phyloP scores from a whole-genome alignment of 2,113 vertebrate species.

The Pao palembangensis region DNA sequence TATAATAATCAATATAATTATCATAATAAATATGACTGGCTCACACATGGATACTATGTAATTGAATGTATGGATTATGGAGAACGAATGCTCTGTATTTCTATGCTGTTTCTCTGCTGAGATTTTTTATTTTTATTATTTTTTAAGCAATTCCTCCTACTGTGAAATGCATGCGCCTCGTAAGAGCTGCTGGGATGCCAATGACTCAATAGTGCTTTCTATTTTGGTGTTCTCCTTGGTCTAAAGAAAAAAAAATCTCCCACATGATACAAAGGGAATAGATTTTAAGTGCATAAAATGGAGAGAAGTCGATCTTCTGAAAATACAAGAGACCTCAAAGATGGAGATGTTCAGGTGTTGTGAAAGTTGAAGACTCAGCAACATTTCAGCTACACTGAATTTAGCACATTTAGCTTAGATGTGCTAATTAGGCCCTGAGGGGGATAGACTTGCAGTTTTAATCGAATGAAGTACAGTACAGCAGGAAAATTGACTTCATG shows the following conservation, averaged over 20 bases:
- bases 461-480: too few species aligned
- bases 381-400: slow-evolving; percentile 11
- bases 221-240: slow-evolving; percentile 49
- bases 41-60: too few species aligned
- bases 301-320: not conserved
- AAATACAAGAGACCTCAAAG: not conserved
- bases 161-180: slow-evolving; percentile 46
- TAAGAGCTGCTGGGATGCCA: slow-evolving; percentile 50
- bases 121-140: not conserved
- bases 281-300: slow-evolving; percentile 2
- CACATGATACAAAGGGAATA: slow-evolving; percentile 16
- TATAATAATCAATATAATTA: too few species aligned
- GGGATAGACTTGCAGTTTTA: not conserved
- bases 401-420: not conserved
- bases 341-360: not conserved
- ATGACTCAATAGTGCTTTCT: slow-evolving; percentile 62
- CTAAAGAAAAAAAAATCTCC: slow-evolving; percentile 19
- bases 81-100: too few species aligned
- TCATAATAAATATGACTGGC: too few species aligned
- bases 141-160: slow-evolving; percentile 55
- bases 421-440: slow-evolving; percentile 6
- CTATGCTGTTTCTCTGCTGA: slow-evolving; percentile 24
- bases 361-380: not conserved
- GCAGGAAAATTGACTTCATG: not conserved
- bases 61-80: too few species aligned